A percentile compares a stretch with the other conserved stretches of the same genome.
phyloP scores from a whole-genome alignment of 1,140 invertebrate species.

The Apocrypta bakeri region DNA sequence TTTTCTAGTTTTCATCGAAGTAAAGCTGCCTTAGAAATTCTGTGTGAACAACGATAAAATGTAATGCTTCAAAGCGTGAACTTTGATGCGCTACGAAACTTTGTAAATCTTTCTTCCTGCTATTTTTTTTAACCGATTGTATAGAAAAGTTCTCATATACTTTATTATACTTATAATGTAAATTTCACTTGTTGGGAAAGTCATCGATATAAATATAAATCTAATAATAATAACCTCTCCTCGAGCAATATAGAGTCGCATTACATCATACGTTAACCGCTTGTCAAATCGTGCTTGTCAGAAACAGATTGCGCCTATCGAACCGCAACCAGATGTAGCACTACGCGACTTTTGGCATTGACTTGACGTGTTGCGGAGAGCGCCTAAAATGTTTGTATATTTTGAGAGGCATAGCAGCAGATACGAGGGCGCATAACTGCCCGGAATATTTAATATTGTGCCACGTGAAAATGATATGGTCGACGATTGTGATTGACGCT shows the following conservation, averaged over 20 bases:
- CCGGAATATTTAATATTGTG: neutral
- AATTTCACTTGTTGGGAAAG: too few species aligned
- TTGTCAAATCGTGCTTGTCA: slow-evolving; percentile 59
- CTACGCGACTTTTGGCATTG: slow-evolving; percentile 21
- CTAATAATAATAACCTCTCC: slow-evolving; percentile 33
- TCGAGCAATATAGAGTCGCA: slow-evolving; percentile 51
- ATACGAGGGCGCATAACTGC: neutral
- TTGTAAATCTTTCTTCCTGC: too few species aligned
- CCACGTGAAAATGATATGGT: neutral
- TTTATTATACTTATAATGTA: too few species aligned
- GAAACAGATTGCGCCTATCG: slow-evolving; percentile 67
- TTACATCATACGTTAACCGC: neutral
- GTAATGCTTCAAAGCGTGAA: too few species aligned
- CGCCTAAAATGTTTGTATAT: neutral
- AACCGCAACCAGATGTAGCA: slow-evolving; percentile 62
- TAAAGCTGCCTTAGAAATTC: too few species aligned
- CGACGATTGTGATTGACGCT: neutral
- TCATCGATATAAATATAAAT: slow-evolving; percentile 31
- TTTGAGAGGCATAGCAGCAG: neutral
- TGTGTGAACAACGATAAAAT: too few species aligned
- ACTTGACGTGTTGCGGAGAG: neutral
- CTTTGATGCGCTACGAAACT: too few species aligned
- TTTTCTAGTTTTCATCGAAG: too few species aligned
- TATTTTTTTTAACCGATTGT: too few species aligned
- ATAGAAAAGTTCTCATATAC: too few species aligned